A percentile compares a stretch with the other conserved stretches of the same genome.
Conservation (phyloP, 1,140 invertebrate genomes). For the Campoletis sonorensis region DNA sequence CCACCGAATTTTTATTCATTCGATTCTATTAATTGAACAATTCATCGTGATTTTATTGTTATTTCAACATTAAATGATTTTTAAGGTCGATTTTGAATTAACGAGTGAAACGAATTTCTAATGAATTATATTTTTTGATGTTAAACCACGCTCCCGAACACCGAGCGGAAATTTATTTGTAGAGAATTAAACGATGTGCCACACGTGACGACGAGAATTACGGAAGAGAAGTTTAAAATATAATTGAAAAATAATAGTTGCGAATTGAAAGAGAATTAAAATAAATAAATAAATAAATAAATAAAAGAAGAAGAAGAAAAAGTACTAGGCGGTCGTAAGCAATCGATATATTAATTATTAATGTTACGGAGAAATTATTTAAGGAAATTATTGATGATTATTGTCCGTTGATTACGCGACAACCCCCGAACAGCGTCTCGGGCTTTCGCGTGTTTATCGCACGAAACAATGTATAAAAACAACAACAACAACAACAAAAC, state of each 20-base stretch:
- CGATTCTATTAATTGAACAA: neutral
- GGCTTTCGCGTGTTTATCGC: constrained; percentile 34
- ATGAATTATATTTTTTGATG: neutral
- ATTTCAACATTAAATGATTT: neutral
- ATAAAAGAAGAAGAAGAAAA: constrained; percentile 48
- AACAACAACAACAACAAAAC: constrained; percentile 28
- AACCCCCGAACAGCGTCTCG: constrained; percentile 46
- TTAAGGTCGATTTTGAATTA: too few relatives aligned
- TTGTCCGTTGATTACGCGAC: constrained; percentile 66
- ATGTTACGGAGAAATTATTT: constrained; percentile 66
- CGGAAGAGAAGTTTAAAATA: constrained; percentile 47
- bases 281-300: too few relatives aligned
- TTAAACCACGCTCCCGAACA: neutral
- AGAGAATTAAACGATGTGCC: constrained; percentile 30
- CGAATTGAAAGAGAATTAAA: constrained; percentile 28
- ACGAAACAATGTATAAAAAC: constrained; percentile 61
- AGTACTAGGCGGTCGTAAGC: constrained; percentile 58
- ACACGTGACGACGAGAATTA: constrained; percentile 31
- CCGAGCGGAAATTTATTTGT: neutral
- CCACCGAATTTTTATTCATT: constrained; percentile 23
- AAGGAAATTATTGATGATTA: constrained; percentile 67
- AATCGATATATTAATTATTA: constrained; percentile 68
- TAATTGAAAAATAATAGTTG: constrained; percentile 38
- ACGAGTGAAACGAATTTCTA: too few relatives aligned
- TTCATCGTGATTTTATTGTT: neutral